Base-by-base conservation (phyloP, 2,888 invertebrate species). In the Parnassius orleans region DNA sequence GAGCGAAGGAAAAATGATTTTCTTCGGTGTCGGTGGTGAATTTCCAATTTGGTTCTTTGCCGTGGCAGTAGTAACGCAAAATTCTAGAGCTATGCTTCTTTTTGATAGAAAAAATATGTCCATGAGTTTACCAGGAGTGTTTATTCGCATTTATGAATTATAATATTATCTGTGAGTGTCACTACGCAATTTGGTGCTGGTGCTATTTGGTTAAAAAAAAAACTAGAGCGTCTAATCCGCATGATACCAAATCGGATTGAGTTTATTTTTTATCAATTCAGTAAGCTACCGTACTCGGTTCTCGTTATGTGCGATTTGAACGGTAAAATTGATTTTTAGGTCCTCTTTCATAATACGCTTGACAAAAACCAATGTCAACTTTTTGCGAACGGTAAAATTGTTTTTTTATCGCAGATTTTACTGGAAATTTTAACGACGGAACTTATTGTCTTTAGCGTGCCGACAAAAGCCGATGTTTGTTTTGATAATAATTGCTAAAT, bases 281-380 rank as follows among this genome's bases (percentile, higher is more conserved):
- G 61, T 12, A 47, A 15, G 58, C 44, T 52, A 60, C 55, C 24
- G 58, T 58, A 54, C 42, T 15, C 7, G 56, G 60, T 61, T 52
- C 62, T 66, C 57, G 62, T 66, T 66, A 64, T 62, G 57, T 61
- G 64, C 61, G 57, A 68, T 63, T 66, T 62, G 61, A 59, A 63
- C 60, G 60, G 47, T 47, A 9, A 63, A 66, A 68, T 65, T 61
- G 64, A 69, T 69, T 65, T 66, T 48, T 64, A 60, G 65, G 61
- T 64, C 48, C 59, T 52, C 51, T 52, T 56, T 56, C 43, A 60
- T 68, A 68, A 65, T 60, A 68, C 61, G 63, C 63, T 51, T 67
- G 63, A 65, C 60, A 63, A 67, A 65, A 52, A 61, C 60, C 56
- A 61, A 63, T 44, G 61, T 63, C 57, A 61, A 65, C 14, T 63